phyloP scores from a whole-genome alignment of 2,113 vertebrate species.

The Anoura caudifer region DNA sequence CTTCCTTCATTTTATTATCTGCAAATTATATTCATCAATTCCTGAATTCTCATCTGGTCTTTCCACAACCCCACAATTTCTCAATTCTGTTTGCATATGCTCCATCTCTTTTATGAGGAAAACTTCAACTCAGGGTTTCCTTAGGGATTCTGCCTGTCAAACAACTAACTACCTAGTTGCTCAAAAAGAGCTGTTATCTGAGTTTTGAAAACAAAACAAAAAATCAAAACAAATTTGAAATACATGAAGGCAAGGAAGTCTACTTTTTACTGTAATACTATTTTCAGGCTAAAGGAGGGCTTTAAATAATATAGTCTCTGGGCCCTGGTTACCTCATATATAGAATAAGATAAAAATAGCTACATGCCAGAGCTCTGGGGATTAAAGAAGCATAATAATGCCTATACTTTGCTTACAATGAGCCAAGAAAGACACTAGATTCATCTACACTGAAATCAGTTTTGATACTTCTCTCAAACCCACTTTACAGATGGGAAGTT shows the following conservation, averaged over 20 bases:
- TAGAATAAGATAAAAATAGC: not conserved
- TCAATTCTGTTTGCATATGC: not conserved
- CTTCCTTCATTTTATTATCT: not conserved
- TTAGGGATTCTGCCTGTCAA: not conserved
- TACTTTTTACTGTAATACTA: not conserved
- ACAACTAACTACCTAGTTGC: not conserved
- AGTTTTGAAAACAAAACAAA: not conserved
- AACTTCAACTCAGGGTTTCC: not conserved
- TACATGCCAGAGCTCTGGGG: not conserved
- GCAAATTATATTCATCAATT: not conserved
- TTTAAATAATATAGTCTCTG: not conserved
- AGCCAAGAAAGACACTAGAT: not conserved
- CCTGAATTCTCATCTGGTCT: not conserved
- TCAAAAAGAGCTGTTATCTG: not conserved
- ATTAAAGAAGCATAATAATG: not conserved
- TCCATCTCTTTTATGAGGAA: conserved; percentile 11
- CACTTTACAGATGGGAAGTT: not conserved
- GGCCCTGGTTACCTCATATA: not conserved
- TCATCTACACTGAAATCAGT: not conserved
- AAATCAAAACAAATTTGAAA: not conserved
- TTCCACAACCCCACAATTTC: not conserved
- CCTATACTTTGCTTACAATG: not conserved
- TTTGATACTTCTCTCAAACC: not conserved
- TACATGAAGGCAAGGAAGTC: not conserved
- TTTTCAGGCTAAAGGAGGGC: not conserved